Evolutionary conservation across 2,888 invertebrate genomes (phyloP).

Genomic region (Keiferia lycopersicella): DNA sequence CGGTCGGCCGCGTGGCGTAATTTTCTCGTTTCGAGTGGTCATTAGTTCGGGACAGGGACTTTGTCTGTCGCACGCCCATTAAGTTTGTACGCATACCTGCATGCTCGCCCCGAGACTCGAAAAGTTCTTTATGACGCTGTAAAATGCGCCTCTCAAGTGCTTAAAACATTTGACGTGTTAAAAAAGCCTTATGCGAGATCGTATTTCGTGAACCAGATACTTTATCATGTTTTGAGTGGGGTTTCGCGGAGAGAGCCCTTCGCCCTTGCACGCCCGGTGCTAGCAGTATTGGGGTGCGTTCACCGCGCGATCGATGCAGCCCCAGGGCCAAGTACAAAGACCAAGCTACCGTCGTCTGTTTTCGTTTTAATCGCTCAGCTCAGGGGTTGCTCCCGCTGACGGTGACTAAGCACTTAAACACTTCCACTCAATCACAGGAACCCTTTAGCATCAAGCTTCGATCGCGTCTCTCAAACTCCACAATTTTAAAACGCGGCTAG

Average conservation of each 20-base stretch:
- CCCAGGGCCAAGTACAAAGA: constrained; percentile 62
- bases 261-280: constrained; percentile 51
- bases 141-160: constrained; percentile 29
- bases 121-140: constrained; percentile 45
- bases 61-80: constrained; percentile 68
- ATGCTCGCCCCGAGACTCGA: constrained; percentile 42
- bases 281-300: constrained; percentile 70
- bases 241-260: constrained; percentile 54
- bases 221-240: constrained; percentile 54
- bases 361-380: constrained; percentile 51
- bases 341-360: constrained; percentile 57
- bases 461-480: constrained; percentile 34
- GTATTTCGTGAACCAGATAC: constrained; percentile 43
- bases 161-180: constrained; percentile 22
- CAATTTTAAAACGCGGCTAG: too few species aligned
- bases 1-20: constrained; percentile 62
- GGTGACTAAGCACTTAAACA: constrained; percentile 44
- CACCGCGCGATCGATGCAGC: constrained; percentile 76
- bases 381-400: constrained; percentile 44
- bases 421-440: constrained; percentile 38
- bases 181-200: constrained; percentile 24
- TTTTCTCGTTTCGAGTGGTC: constrained; percentile 75
- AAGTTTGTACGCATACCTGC: constrained; percentile 62
- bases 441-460: constrained; percentile 35
- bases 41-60: constrained; percentile 70